These are phyloP conservation scores for Propithecus perrieri DNA, from an alignment of 2,797 vertebrate genomes.

Conservation along the genomic window DNA sequence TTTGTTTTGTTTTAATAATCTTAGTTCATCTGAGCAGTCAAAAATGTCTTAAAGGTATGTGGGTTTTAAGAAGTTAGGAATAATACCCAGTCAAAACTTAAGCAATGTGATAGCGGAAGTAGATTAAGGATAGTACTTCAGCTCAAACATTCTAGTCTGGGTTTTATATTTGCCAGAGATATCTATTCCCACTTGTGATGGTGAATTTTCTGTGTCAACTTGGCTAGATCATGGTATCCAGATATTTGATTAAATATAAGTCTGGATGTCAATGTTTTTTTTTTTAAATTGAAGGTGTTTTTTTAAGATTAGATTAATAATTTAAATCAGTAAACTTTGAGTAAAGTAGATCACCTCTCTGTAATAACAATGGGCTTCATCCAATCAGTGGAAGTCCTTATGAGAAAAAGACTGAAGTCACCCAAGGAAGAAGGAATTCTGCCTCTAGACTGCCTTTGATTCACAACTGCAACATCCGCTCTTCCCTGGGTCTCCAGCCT, in stretches of 20 bases:
- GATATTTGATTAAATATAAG: neutral
- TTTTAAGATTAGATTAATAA: neutral
- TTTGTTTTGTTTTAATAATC: neutral
- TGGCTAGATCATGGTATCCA: neutral
- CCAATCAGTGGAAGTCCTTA: neutral
- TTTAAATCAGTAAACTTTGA: neutral
- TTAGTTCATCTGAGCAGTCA: neutral
- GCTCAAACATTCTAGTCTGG: neutral
- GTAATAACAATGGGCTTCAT: neutral
- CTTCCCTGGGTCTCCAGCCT: neutral
- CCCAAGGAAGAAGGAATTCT: neutral
- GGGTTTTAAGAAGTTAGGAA: conserved; percentile 27
- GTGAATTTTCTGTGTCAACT: neutral
- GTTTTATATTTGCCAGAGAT: neutral
- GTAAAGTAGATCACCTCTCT: neutral
- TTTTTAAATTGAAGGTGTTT: neutral
- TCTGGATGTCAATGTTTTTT: neutral
- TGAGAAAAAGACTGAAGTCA: neutral
- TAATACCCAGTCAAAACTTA: neutral
- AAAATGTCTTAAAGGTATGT: neutral
- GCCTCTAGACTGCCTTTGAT: neutral
- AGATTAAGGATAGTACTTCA: neutral
- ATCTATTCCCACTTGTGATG: neutral
- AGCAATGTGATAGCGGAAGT: neutral
- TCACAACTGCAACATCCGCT: neutral